Conservation (phyloP, 2,113 vertebrate genomes). For the Bubalus kerabau region DNA sequence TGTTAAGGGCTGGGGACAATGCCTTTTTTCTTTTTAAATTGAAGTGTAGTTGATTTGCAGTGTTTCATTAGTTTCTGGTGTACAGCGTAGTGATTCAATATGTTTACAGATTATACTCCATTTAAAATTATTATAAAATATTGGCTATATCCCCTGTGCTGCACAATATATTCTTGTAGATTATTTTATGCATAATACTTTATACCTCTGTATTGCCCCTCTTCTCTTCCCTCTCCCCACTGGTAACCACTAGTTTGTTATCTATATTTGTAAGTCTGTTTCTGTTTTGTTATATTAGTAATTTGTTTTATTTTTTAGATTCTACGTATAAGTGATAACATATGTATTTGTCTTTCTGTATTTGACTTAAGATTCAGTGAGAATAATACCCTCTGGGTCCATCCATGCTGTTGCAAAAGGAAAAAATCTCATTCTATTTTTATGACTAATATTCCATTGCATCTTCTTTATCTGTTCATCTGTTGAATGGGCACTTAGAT, state of each 20-base stretch:
- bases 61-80: neutral
- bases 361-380: neutral
- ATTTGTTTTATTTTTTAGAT: neutral
- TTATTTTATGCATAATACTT: neutral
- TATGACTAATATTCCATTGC: neutral
- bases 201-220: neutral
- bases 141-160: neutral
- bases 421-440: neutral
- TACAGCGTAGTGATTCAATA: neutral
- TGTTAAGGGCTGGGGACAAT: neutral
- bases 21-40: neutral
- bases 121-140: neutral
- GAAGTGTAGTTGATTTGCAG: neutral
- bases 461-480: neutral
- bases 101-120: neutral
- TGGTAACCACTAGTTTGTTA: neutral
- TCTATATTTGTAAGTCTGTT: neutral
- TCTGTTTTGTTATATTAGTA: neutral
- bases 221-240: neutral
- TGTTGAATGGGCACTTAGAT: neutral
- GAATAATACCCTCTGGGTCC: neutral
- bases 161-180: neutral
- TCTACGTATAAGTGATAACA: neutral
- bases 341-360: neutral
- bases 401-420: neutral